phyloP scores from a whole-genome alignment of 2,113 vertebrate species.

The Callionymus lyra region DNA sequence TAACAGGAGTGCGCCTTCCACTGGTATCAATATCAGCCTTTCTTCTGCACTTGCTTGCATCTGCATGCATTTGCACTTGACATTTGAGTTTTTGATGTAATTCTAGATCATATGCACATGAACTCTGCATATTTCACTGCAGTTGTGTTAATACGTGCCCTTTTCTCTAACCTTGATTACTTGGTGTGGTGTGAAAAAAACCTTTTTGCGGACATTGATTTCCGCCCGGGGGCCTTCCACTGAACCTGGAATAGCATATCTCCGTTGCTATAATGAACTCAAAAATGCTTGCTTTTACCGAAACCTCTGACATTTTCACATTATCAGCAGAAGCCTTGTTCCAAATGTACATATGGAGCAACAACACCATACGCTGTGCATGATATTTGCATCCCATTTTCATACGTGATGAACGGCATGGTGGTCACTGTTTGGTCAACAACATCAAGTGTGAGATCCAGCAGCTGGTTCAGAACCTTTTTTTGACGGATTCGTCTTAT shows the following conservation, averaged over 20 bases:
- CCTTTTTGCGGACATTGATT: slow-evolving; percentile 65
- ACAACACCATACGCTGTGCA: slow-evolving; percentile 27
- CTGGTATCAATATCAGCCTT: slow-evolving; percentile 27
- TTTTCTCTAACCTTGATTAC: slow-evolving; percentile 62
- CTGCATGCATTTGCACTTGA: slow-evolving; percentile 56
- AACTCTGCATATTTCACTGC: slow-evolving; percentile 58
- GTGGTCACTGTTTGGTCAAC: slow-evolving; percentile 5
- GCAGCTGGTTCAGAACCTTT: too few species aligned
- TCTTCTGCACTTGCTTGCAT: slow-evolving; percentile 32
- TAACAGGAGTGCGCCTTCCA: slow-evolving; percentile 13
- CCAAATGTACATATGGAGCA: slow-evolving; percentile 46
- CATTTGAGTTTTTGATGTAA: slow-evolving; percentile 62
- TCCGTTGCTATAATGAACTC: slow-evolving; percentile 56
- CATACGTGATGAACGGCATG: slow-evolving; percentile 28
- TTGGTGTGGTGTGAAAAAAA: slow-evolving; percentile 53
- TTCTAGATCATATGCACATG: slow-evolving; percentile 54
- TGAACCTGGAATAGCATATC: slow-evolving; percentile 50
- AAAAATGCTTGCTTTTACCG: slow-evolving; percentile 49
- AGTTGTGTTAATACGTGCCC: slow-evolving; percentile 56
- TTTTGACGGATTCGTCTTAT: too few species aligned
- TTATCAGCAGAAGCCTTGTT: slow-evolving; percentile 58
- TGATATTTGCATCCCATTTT: slow-evolving; percentile 52
- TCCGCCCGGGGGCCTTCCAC: slow-evolving; percentile 46
- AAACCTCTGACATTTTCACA: slow-evolving; percentile 65
- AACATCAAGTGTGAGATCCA: too few species aligned